These are phyloP conservation scores for Volucella inanis DNA, from an alignment of 2,888 invertebrate species.

Conservation along the genomic window DNA sequence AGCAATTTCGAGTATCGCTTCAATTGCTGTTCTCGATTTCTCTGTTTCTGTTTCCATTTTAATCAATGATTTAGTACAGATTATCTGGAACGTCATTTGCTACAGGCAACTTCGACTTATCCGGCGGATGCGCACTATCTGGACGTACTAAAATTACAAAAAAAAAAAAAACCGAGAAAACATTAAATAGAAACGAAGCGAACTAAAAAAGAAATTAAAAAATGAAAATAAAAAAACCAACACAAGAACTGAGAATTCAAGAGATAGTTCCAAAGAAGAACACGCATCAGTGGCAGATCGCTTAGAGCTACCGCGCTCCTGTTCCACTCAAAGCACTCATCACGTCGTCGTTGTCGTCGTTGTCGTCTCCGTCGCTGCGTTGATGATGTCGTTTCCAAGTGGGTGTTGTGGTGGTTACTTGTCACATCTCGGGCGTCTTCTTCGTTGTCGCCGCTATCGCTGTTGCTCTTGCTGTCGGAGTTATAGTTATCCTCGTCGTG, in stretches of 20 bases:
- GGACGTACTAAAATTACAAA: constrained; percentile 60
- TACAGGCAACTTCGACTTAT: constrained; percentile 43
- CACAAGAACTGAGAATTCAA: constrained; percentile 34
- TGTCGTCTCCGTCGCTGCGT: constrained; percentile 15
- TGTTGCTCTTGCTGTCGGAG: not conserved
- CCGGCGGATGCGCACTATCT: constrained; percentile 74
- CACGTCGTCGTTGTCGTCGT: constrained; percentile 28
- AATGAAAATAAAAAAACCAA: not conserved
- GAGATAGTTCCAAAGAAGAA: constrained; percentile 65
- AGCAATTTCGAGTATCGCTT: constrained; percentile 59
- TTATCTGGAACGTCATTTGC: constrained; percentile 63
- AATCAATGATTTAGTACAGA: constrained; percentile 63
- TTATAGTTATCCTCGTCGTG: constrained; percentile 31
- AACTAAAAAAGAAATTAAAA: constrained; percentile 16
- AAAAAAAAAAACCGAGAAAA: constrained; percentile 7
- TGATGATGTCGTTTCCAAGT: constrained; percentile 70
- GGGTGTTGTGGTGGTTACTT: constrained; percentile 59
- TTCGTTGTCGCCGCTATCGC: constrained; percentile 32
- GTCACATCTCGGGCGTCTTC: constrained; percentile 49
- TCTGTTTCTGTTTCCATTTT: not conserved
- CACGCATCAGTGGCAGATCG: constrained; percentile 31
- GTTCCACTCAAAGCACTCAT: constrained; percentile 37
- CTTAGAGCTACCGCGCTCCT: constrained; percentile 48
- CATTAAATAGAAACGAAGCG: constrained; percentile 44
- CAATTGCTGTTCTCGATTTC: constrained; percentile 5